phyloP scores from a whole-genome alignment of 2,888 invertebrate species.

The Eurytoma adleriae region DNA sequence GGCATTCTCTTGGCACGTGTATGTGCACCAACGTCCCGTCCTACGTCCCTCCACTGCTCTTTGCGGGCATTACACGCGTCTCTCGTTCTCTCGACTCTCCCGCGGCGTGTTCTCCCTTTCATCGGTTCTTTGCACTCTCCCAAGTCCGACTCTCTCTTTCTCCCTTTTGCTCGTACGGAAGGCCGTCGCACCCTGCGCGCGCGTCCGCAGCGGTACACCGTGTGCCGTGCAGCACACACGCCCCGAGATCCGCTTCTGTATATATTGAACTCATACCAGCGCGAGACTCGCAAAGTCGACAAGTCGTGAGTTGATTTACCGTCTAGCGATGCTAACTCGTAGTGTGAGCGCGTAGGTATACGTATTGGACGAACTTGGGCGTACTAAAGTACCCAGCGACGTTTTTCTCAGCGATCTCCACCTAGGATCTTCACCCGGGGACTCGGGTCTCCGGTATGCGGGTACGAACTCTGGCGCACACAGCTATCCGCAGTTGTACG shows the following conservation, averaged over 20 bases:
- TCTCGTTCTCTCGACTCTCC: constrained; percentile 10
- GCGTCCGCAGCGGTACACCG: neutral
- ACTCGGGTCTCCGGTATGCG: too few relatives aligned
- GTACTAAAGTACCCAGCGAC: too few relatives aligned
- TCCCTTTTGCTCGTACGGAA: constrained; percentile 43
- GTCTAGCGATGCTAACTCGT: too few relatives aligned
- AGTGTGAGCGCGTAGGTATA: neutral
- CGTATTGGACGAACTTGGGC: neutral
- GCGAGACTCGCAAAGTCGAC: too few relatives aligned
- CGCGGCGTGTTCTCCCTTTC: constrained; percentile 48
- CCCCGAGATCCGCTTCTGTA: too few relatives aligned
- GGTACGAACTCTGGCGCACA: too few relatives aligned
- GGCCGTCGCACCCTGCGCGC: constrained; percentile 44
- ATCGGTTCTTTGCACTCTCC: constrained; percentile 47
- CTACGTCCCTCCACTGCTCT: constrained; percentile 6
- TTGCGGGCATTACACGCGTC: constrained; percentile 3
- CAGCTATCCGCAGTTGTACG: too few relatives aligned
- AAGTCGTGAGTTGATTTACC: too few relatives aligned
- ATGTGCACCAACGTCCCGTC: neutral
- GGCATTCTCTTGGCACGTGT: neutral
- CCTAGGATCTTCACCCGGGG: too few relatives aligned
- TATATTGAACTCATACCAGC: neutral
- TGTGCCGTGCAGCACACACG: too few relatives aligned
- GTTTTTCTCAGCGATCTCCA: too few relatives aligned
- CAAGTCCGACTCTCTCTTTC: constrained; percentile 22